Evolutionary conservation across 1,140 invertebrate genomes (phyloP).

Genomic region (Pachypeltis micranthus): DNA sequence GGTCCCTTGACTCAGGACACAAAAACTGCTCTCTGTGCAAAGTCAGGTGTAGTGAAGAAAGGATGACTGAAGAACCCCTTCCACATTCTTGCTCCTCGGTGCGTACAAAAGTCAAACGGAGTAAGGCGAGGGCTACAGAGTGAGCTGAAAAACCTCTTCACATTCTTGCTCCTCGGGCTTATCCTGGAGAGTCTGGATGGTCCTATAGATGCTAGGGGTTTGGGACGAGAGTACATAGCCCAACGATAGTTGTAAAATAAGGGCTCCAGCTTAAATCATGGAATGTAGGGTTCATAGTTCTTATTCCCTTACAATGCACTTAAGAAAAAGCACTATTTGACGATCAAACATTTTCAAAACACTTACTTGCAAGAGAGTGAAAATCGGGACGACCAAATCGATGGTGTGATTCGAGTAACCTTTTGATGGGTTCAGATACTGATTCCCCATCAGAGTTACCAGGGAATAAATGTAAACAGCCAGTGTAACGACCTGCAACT

Average conservation of each 20-base stretch:
- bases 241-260: not conserved
- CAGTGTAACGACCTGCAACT: conserved; percentile 45
- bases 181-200: no score
- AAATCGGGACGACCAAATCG: conserved; percentile 46
- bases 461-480: conserved; percentile 45
- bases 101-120: no score
- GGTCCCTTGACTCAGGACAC: no score
- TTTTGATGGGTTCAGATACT: conserved; percentile 40
- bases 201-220: no score
- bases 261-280: not conserved
- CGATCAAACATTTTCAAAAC: not conserved
- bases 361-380: conserved; percentile 41
- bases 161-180: no score
- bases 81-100: no score
- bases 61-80: no score
- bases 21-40: no score
- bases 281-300: not conserved
- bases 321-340: not conserved
- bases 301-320: not conserved
- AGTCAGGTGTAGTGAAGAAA: no score
- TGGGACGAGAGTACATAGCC: no score
- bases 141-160: no score
- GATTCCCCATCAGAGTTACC: conserved; percentile 41
- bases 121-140: no score
- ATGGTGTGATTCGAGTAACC: conserved; percentile 32